Evolutionary conservation across 2,888 invertebrate species (phyloP).

Genomic region (Cheilosia vernalis): DNA sequence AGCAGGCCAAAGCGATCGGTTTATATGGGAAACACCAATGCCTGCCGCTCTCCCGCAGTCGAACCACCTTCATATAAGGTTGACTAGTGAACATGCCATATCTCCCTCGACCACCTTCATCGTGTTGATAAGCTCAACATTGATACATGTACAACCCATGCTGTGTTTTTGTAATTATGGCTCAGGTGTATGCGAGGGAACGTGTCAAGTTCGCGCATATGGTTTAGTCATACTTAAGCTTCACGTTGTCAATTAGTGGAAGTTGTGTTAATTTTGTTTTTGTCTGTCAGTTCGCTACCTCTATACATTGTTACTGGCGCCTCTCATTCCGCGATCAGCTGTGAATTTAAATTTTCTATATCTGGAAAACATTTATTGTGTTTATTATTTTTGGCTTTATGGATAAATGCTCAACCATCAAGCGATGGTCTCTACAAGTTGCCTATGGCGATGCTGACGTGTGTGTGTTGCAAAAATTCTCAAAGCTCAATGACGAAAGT

Average conservation of each 20-base stretch:
- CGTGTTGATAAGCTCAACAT: slow-evolving; percentile 63
- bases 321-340: slow-evolving; percentile 40
- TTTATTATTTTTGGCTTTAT: slow-evolving; percentile 37
- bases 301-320: slow-evolving; percentile 18
- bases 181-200: slow-evolving; percentile 64
- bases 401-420: slow-evolving; percentile 66
- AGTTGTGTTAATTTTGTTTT: slow-evolving; percentile 1
- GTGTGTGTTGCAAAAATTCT: slow-evolving; percentile 78
- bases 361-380: background rate
- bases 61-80: background rate
- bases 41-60: slow-evolving; percentile 24
- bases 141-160: slow-evolving; percentile 48
- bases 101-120: slow-evolving; percentile 57
- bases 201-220: slow-evolving; percentile 68
- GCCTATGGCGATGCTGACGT: slow-evolving; percentile 78
- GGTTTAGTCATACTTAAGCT: slow-evolving; percentile 54
- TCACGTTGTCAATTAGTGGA: slow-evolving; percentile 23
- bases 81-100: slow-evolving; percentile 31
- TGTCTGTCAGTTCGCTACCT: slow-evolving; percentile 13
- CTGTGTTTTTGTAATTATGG: slow-evolving; percentile 55
- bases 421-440: slow-evolving; percentile 81
- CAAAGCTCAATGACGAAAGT: slow-evolving; percentile 68
- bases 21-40: slow-evolving; percentile 41
- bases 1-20: background rate
- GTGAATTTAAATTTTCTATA: slow-evolving; percentile 12